Conservation (phyloP, 2,888 invertebrate species). For the Chalcis sispes region DNA sequence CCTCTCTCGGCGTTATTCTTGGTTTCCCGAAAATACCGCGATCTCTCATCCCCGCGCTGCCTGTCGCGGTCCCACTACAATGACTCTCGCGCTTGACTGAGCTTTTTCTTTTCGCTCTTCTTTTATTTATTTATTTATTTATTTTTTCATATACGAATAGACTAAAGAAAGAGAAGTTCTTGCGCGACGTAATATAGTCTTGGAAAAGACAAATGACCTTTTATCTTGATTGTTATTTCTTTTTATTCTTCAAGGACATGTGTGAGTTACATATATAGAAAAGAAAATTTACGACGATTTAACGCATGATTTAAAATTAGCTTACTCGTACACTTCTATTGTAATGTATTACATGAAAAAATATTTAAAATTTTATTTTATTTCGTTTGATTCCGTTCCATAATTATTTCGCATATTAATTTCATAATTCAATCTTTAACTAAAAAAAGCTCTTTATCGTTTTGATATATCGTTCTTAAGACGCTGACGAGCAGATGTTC, state of each 20-base stretch:
- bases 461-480: too few relatives aligned
- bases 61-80: background rate
- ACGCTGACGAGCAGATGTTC: too few relatives aligned
- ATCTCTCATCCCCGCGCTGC: background rate
- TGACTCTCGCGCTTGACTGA: too few relatives aligned
- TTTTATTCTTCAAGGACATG: background rate
- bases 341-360: too few relatives aligned
- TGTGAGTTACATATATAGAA: background rate
- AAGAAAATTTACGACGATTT: constrained; percentile 26
- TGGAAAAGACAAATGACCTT: constrained; percentile 16
- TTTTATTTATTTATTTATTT: background rate
- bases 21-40: background rate
- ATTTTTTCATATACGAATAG: background rate
- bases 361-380: too few relatives aligned
- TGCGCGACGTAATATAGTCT: constrained; percentile 8
- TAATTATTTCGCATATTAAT: too few relatives aligned
- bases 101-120: too few relatives aligned
- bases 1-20: background rate
- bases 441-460: too few relatives aligned
- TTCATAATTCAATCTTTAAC: too few relatives aligned
- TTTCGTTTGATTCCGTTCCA: too few relatives aligned
- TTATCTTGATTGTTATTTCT: constrained; percentile 15
- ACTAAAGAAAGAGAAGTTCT: background rate
- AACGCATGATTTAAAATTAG: too few relatives aligned
- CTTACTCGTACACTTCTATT: too few relatives aligned